These are phyloP conservation scores for Lasiurus cinereus DNA, from an alignment of 2,113 vertebrate species.

Conservation along the genomic window DNA sequence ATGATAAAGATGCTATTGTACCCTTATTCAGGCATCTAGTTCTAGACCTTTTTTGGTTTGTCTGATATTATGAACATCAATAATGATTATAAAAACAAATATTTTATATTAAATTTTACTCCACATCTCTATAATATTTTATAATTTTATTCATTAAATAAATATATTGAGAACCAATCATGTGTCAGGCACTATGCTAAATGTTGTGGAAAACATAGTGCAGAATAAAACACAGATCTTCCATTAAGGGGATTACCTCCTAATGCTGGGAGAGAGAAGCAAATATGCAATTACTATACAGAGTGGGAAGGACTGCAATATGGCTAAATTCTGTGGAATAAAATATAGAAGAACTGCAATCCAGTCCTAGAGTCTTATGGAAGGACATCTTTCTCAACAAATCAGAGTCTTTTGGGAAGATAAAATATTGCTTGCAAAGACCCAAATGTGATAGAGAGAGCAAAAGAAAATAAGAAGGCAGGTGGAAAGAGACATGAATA, in stretches of 20 bases:
- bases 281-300: neutral
- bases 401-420: neutral
- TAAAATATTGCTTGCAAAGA: neutral
- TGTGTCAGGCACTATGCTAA: neutral
- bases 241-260: neutral
- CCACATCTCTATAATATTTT: neutral
- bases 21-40: constrained; percentile 56
- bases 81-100: neutral
- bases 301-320: fast-evolving
- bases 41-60: constrained; percentile 42
- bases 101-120: constrained; percentile 50
- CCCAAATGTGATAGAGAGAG: neutral
- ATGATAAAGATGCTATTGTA: constrained; percentile 56
- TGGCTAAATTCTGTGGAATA: neutral
- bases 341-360: neutral
- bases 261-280: neutral
- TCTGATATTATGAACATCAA: constrained; percentile 19
- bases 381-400: neutral
- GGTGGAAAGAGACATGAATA: neutral
- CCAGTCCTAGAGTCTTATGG: neutral
- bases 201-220: neutral
- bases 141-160: neutral
- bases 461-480: neutral
- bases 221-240: neutral
- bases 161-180: neutral